Percentiles rank a stretch among this genome's conserved stretches.
phyloP scores from a whole-genome alignment of 2,113 vertebrate genomes.

The Corydoras maculifer region DNA sequence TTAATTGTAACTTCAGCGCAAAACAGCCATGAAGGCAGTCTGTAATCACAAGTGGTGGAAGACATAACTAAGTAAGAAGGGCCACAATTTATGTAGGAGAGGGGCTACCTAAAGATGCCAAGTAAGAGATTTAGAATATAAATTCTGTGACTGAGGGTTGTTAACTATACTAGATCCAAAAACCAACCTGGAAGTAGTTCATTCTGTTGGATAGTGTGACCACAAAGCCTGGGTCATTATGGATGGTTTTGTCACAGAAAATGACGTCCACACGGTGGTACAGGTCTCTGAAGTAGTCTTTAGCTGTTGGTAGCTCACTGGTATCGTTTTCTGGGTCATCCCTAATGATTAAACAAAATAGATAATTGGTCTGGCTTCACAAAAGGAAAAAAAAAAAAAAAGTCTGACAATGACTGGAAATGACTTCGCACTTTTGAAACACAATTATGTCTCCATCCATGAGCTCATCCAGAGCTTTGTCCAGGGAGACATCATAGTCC shows the following conservation, averaged over 20 bases:
- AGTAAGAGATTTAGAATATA: too few relatives aligned
- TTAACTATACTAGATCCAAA: not conserved
- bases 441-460: constrained; percentile 99
- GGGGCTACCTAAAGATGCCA: too few relatives aligned
- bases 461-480: constrained; percentile 98
- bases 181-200: constrained; percentile 94
- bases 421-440: constrained; percentile 87
- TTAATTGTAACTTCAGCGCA: too few relatives aligned
- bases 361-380: not conserved
- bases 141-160: too few relatives aligned
- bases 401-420: not conserved
- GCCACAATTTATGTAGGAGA: too few relatives aligned
- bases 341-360: constrained; percentile 54
- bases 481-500: constrained; percentile 97
- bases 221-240: constrained; percentile 95
- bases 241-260: constrained; percentile 99
- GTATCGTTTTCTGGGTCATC: constrained; percentile 96
- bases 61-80: too few relatives aligned
- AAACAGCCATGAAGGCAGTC: too few relatives aligned
- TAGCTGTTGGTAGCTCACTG: constrained; percentile 92
- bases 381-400: too few relatives aligned
- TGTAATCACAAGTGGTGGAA: too few relatives aligned
- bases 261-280: constrained; percentile 98
- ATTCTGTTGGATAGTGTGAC: constrained; percentile 98
- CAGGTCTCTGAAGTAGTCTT: constrained; percentile 96